Percentiles rank a stretch among this genome's conserved stretches.
phyloP scores from a whole-genome alignment of 2,797 vertebrate species.

The Aplochiton taeniatus region DNA sequence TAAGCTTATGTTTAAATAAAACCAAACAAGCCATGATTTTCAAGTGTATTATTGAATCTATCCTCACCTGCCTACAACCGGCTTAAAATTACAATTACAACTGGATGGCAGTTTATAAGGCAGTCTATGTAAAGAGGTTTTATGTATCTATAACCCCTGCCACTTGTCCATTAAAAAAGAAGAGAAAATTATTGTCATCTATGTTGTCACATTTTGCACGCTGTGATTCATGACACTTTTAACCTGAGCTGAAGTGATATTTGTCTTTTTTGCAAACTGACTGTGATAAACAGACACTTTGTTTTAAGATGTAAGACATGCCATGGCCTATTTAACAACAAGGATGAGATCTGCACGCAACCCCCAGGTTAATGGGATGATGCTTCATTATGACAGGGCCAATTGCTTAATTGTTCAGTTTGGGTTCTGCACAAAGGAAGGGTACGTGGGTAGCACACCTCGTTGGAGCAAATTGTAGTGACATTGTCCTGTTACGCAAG shows the following conservation, averaged over 20 bases:
- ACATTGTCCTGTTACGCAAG: conserved; percentile 18
- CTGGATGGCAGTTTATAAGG: background rate
- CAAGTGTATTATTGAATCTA: background rate
- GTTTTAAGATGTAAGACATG: conserved; percentile 49
- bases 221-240: conserved; percentile 53
- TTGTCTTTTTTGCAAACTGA: conserved; percentile 28
- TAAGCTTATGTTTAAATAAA: background rate
- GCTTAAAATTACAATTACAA: background rate
- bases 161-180: conserved; percentile 35
- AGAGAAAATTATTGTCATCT: conserved; percentile 43
- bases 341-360: conserved; percentile 42
- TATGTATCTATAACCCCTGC: conserved; percentile 32
- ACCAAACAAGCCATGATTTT: background rate
- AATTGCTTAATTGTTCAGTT: conserved; percentile 32
- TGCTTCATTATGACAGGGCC: conserved; percentile 45
- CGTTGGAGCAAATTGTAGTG: background rate
- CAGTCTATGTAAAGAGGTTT: conserved; percentile 27
- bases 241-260: conserved; percentile 39
- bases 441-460: no score
- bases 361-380: conserved; percentile 49
- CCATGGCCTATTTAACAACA: conserved; percentile 48
- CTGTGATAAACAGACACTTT: conserved; percentile 28
- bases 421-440: conserved; percentile 5
- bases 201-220: conserved; percentile 39
- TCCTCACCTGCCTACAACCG: background rate